Conservation (phyloP, 2,888 invertebrate species). For the Chrysolina americana region DNA sequence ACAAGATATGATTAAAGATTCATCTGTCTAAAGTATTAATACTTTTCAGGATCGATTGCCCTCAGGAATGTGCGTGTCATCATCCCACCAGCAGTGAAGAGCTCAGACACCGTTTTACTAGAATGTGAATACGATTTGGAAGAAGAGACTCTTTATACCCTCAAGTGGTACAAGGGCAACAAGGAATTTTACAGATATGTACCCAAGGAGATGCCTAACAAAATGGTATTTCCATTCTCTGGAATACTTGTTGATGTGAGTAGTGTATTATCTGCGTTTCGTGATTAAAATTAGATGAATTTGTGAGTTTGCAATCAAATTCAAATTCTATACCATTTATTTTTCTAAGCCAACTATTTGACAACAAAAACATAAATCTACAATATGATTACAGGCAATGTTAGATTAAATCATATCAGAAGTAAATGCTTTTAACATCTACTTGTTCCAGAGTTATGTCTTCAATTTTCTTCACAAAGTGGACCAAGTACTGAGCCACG, state of each 20-base stretch:
- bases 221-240: constrained; percentile 79
- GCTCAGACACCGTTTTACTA: constrained; percentile 81
- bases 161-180: constrained; percentile 86
- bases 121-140: constrained; percentile 83
- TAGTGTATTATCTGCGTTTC: constrained; percentile 61
- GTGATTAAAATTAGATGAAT: too few relatives aligned
- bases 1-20: too few relatives aligned
- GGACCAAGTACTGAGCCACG: too few relatives aligned
- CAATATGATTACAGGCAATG: too few relatives aligned
- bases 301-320: too few relatives aligned
- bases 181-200: constrained; percentile 86
- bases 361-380: too few relatives aligned
- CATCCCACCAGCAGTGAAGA: constrained; percentile 79
- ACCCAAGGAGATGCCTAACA: constrained; percentile 83
- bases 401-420: too few relatives aligned
- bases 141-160: constrained; percentile 81
- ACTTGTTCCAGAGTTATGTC: too few relatives aligned
- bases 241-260: constrained; percentile 82
- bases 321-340: too few relatives aligned
- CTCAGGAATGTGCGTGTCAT: constrained; percentile 80
- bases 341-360: too few relatives aligned
- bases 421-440: too few relatives aligned
- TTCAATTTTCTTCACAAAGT: too few relatives aligned
- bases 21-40: neutral
- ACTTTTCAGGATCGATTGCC: constrained; percentile 65